Evolutionary conservation across 2,888 invertebrate species (phyloP).

Genomic region (Aphidius colemani): DNA sequence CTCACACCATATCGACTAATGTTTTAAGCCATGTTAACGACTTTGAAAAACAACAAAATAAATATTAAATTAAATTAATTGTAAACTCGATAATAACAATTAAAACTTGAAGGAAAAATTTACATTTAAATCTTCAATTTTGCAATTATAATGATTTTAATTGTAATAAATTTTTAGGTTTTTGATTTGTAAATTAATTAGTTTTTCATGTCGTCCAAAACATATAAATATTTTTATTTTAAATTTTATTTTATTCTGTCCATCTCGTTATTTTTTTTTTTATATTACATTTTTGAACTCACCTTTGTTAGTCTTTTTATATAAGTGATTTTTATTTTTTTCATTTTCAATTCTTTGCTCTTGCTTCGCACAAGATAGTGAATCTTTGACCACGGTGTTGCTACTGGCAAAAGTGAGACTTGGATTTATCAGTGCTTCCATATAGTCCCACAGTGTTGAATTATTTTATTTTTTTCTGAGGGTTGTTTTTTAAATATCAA

Average conservation of each 20-base stretch:
- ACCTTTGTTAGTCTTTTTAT: conserved; percentile 3
- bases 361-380: conserved; percentile 13
- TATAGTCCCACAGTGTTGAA: background rate
- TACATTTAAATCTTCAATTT: no score
- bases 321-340: background rate
- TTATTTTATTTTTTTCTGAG: background rate
- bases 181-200: no score
- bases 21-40: conserved; percentile 34
- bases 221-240: no score
- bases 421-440: no score
- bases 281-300: conserved; percentile 1
- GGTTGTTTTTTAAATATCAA: conserved; percentile 12
- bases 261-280: background rate
- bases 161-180: no score
- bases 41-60: background rate
- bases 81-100: no score
- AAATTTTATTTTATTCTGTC: no score
- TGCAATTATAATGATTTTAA: no score
- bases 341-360: conserved; percentile 1
- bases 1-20: conserved; percentile 39
- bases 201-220: no score
- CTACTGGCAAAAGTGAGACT: background rate
- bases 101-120: background rate
- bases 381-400: conserved; percentile 15
- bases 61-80: background rate